Conservation (phyloP, 1,140 invertebrate genomes). For the Cepaea nemoralis region DNA sequence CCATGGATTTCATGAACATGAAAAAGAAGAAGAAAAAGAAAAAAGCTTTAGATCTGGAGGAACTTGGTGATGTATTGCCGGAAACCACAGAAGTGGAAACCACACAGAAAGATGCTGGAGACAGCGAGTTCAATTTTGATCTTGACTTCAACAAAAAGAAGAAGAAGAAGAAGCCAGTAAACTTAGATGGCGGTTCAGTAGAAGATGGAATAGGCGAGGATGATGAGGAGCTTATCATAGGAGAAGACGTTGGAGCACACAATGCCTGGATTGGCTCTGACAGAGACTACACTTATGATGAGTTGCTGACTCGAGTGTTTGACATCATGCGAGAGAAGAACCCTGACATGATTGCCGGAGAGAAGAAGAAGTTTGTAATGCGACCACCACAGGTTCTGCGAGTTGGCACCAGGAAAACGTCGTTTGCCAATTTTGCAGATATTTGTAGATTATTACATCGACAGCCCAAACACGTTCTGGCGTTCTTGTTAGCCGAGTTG, state of each 20-base stretch:
- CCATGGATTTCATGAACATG: constrained; percentile 80
- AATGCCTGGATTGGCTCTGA: constrained; percentile 63
- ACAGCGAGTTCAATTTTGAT: constrained; percentile 75
- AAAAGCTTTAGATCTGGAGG: constrained; percentile 71
- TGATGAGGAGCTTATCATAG: constrained; percentile 45
- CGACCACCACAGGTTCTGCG: constrained; percentile 97
- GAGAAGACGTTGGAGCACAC: constrained; percentile 3
- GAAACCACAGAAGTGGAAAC: constrained; percentile 25
- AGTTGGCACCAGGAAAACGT: constrained; percentile 99
- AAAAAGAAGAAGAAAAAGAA: constrained; percentile 79
- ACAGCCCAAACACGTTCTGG: constrained; percentile 97
- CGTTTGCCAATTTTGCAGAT: constrained; percentile 99
- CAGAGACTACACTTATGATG: constrained; percentile 89
- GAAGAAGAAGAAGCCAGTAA: constrained; percentile 87
- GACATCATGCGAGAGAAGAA: constrained; percentile 99
- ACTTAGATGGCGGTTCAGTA: constrained; percentile 77
- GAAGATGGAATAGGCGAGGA: constrained; percentile 45
- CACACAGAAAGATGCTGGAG: constrained; percentile 38
- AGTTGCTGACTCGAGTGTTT: constrained; percentile 95
- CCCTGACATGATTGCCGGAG: constrained; percentile 98
- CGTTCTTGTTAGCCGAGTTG: constrained; percentile 97
- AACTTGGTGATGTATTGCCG: constrained; percentile 67
- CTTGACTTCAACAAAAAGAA: constrained; percentile 90
- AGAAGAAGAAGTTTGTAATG: constrained; percentile 99
- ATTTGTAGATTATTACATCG: constrained; percentile 90